Evolutionary conservation across 1,140 invertebrate genomes (phyloP).

Genomic region (Chelonus insularis): DNA sequence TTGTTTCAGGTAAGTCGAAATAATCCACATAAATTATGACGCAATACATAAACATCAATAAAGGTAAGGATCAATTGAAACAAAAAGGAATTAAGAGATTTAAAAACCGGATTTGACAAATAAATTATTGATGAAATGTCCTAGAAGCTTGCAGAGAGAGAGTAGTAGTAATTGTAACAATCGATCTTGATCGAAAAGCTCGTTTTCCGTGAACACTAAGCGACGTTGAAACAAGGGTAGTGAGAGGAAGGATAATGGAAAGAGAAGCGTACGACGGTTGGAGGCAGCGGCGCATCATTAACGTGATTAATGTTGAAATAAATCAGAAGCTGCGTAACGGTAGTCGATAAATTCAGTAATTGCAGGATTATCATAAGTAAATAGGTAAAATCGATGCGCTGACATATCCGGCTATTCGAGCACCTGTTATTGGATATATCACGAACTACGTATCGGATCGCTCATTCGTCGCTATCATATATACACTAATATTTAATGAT

Average conservation of each 20-base stretch:
- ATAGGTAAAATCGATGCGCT: conserved; percentile 48
- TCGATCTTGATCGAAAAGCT: conserved; percentile 60
- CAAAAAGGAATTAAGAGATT: neutral
- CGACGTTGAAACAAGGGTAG: neutral
- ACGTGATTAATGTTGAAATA: conserved; percentile 61
- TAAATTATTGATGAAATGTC: neutral
- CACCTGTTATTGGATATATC: conserved; percentile 32
- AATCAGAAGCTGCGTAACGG: conserved; percentile 56
- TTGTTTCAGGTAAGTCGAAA: conserved; percentile 30
- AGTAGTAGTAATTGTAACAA: conserved; percentile 52
- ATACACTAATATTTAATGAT: conserved; percentile 12
- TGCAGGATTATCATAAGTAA: conserved; percentile 58
- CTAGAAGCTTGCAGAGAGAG: neutral
- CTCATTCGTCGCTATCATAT: neutral
- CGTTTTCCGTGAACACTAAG: conserved; percentile 41
- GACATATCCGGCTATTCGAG: conserved; percentile 32
- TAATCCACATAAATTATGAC: neutral
- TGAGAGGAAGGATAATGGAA: conserved; percentile 31
- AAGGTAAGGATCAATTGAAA: neutral
- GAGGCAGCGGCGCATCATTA: conserved; percentile 54
- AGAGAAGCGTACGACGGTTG: conserved; percentile 31
- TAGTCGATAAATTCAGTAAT: conserved; percentile 59
- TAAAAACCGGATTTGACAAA: neutral
- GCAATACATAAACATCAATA: neutral
- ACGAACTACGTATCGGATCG: neutral